Evolutionary conservation across 2,888 invertebrate species (phyloP).

Genomic region (Cephus nigrinus): DNA sequence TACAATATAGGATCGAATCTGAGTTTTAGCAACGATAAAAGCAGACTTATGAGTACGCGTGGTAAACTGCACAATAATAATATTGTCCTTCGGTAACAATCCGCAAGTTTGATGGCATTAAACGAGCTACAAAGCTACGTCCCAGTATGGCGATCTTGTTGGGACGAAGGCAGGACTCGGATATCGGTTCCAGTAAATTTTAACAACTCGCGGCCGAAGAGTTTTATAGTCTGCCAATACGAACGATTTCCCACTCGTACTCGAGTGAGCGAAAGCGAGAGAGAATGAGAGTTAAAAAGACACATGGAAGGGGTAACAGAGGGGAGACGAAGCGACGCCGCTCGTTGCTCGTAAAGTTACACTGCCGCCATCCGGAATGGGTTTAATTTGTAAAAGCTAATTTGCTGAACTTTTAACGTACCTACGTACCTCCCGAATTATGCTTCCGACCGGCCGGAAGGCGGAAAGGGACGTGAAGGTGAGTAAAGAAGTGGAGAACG

Average conservation of each 20-base stretch:
- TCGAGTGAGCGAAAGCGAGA: not conserved
- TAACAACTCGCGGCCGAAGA: conserved; percentile 32
- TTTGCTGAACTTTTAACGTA: conserved; percentile 55
- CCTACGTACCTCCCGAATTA: conserved; percentile 20
- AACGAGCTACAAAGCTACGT: not conserved
- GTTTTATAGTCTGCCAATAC: conserved; percentile 53
- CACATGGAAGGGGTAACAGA: conserved; percentile 9
- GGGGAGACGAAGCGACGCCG: not conserved
- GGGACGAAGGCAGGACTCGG: conserved; percentile 22
- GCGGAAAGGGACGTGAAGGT: conserved; percentile 24
- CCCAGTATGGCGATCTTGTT: conserved; percentile 3
- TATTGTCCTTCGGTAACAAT: not conserved
- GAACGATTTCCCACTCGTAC: conserved; percentile 19
- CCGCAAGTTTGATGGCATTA: not conserved
- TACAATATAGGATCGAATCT: conserved; percentile 17
- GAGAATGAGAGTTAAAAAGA: not conserved
- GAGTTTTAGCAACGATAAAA: conserved; percentile 39
- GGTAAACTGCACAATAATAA: conserved; percentile 11
- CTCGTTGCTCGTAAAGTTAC: conserved; percentile 20
- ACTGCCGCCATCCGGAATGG: conserved; percentile 34
- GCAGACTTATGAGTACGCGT: conserved; percentile 27
- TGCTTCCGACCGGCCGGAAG: conserved; percentile 22
- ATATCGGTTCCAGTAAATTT: conserved; percentile 51
- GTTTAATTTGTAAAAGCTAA: conserved; percentile 64
- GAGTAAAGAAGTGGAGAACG: not conserved